Evolutionary conservation across 2,797 vertebrate genomes (phyloP), one percentile per base, ranked within the genome.

Genomic region (Taeniopygia guttata): DNA sequence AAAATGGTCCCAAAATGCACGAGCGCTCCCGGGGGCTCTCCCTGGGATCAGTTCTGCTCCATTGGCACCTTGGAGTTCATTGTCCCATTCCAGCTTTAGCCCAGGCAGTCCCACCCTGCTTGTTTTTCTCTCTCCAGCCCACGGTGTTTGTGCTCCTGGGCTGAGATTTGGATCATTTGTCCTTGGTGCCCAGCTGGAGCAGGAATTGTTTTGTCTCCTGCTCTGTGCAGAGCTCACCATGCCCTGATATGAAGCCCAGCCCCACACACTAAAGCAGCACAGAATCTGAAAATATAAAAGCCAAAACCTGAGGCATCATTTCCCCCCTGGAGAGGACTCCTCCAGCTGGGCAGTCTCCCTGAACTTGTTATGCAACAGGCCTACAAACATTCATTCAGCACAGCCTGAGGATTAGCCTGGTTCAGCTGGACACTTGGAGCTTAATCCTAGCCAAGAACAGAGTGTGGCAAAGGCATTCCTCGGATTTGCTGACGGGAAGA

Each of bases 401-500:
- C 52, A 6, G 89, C 13, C 75, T 11, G 54, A 79, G 93, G 90
- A 94, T 96, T 73, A 90, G 84, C 30, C 67, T 56, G 73, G 52
- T 89, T 94, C 88, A 82, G 81, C 77, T 69, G 94, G 91, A 87
- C 90, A 46, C 70, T 59, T 7, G 8, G 29, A 72, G 84, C 74
- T 84, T 55, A 87, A 80, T 78, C 92, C 85, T 26, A 13, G 14
- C 94, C 96, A 74, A 74, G 76, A 80, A 6, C 80, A 42, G 60
- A 32, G 40, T 42, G 92, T 70, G 92, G 87, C 72, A 42, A 45
- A 88, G 85, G 79, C 95, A 91, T 90, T 91, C 91, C 89, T 93
- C 11, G n/a, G 63, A 73, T 93, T 52, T 93, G 96, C 96, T 95
- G 95, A 89, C 27, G 4, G 86, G 56, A 79, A 79, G 79, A 56